phyloP scores from a whole-genome alignment of 2,888 invertebrate genomes.

The Serrognathus titanus region DNA sequence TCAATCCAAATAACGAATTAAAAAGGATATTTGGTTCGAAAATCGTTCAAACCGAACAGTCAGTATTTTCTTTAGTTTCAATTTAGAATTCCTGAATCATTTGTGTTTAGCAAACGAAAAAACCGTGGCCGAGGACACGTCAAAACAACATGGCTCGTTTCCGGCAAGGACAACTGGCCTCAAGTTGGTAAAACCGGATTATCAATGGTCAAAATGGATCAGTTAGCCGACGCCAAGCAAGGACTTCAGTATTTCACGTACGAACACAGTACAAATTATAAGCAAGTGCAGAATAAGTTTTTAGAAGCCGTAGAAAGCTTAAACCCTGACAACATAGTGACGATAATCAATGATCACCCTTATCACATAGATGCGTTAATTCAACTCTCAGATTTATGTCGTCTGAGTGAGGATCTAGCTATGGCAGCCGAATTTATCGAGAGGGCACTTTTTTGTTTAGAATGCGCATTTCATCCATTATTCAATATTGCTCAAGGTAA shows the following conservation, averaged over 20 bases:
- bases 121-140: slow-evolving; percentile 57
- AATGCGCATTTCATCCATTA: slow-evolving; percentile 74
- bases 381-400: slow-evolving; percentile 77
- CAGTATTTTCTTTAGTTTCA: slow-evolving; percentile 5
- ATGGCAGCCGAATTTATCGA: slow-evolving; percentile 78
- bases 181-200: slow-evolving; percentile 67
- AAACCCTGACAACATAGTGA: slow-evolving; percentile 74
- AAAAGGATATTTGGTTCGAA: slow-evolving; percentile 78
- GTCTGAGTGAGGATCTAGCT: slow-evolving; percentile 73
- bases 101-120: slow-evolving; percentile 53
- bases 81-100: slow-evolving; percentile 1
- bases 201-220: slow-evolving; percentile 65
- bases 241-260: slow-evolving; percentile 66
- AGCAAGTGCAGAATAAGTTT: slow-evolving; percentile 70
- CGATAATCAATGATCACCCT: slow-evolving; percentile 68
- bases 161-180: slow-evolving; percentile 70
- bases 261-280: slow-evolving; percentile 72
- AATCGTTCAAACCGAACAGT: slow-evolving; percentile 65
- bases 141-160: slow-evolving; percentile 65
- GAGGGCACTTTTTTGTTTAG: slow-evolving; percentile 71
- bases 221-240: slow-evolving; percentile 47
- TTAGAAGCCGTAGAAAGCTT: slow-evolving; percentile 74
- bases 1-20: slow-evolving; percentile 78
- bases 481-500: slow-evolving; percentile 74
- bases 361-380: slow-evolving; percentile 79